Evolutionary conservation across 2,888 invertebrate species (phyloP).

Genomic region (Esperia sulphurella): DNA sequence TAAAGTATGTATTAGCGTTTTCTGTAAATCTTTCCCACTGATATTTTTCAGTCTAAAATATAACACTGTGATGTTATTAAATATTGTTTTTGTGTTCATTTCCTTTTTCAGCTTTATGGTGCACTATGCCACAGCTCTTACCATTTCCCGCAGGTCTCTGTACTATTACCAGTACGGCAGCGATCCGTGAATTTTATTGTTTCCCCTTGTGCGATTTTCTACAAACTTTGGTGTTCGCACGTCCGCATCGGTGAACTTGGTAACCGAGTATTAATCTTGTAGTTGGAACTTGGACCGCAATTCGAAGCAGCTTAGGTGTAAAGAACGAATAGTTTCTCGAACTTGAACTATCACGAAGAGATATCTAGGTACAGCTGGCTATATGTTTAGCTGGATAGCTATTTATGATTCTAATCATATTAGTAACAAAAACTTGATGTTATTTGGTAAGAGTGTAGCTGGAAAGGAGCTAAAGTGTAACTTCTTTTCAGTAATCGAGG

Average conservation of each 20-base stretch:
- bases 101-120: neutral
- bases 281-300: constrained; percentile 25
- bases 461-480: no score
- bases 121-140: neutral
- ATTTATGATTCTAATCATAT: neutral
- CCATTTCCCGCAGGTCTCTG: constrained; percentile 22
- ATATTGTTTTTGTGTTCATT: neutral
- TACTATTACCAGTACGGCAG: constrained; percentile 32
- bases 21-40: no score
- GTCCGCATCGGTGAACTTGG: constrained; percentile 37
- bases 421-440: no score
- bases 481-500: no score
- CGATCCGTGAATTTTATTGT: constrained; percentile 71
- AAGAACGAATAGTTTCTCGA: constrained; percentile 3
- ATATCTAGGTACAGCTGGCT: neutral
- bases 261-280: constrained; percentile 47
- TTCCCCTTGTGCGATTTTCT: constrained; percentile 47
- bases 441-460: no score
- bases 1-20: no score
- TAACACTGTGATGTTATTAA: no score
- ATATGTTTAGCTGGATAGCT: no score
- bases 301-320: constrained; percentile 11
- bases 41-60: no score
- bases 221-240: constrained; percentile 58
- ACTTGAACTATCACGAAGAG: neutral